Conservation (phyloP, 2,113 vertebrate genomes). For the Illadopsis cleaveri region DNA sequence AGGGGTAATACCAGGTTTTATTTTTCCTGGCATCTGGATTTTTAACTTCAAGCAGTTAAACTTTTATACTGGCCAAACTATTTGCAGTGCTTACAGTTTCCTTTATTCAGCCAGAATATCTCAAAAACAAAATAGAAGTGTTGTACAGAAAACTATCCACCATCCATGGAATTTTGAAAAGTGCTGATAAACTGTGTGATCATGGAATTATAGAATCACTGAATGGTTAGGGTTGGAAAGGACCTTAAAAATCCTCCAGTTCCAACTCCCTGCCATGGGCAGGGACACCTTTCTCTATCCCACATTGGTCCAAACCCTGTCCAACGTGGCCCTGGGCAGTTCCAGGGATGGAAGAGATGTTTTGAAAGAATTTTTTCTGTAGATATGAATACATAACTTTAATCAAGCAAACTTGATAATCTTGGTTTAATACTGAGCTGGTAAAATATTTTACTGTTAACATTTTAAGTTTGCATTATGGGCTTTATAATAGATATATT, state of each 20-base stretch:
- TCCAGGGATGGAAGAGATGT: neutral
- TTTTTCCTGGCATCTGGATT: neutral
- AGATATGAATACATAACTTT: neutral
- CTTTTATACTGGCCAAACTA: neutral
- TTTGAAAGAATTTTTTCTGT: neutral
- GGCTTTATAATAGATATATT: neutral
- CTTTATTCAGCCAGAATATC: neutral
- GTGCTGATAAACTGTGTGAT: neutral
- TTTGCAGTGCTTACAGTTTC: neutral
- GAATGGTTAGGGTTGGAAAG: neutral
- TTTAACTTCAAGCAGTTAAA: neutral
- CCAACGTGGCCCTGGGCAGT: fast-evolving
- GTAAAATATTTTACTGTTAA: neutral
- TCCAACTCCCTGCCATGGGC: neutral
- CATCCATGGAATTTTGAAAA: neutral
- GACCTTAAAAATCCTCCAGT: neutral
- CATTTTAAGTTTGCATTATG: neutral
- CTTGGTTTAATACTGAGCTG: fast-evolving
- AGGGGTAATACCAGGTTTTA: neutral
- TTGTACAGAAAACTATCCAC: neutral
- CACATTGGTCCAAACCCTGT: neutral
- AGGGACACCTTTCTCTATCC: neutral
- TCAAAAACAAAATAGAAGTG: neutral
- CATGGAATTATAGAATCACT: neutral
- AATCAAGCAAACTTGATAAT: neutral